Evolutionary conservation across 2,888 invertebrate species (phyloP), one percentile per base, ranked within the genome.

Genomic region (Noctua janthina): DNA sequence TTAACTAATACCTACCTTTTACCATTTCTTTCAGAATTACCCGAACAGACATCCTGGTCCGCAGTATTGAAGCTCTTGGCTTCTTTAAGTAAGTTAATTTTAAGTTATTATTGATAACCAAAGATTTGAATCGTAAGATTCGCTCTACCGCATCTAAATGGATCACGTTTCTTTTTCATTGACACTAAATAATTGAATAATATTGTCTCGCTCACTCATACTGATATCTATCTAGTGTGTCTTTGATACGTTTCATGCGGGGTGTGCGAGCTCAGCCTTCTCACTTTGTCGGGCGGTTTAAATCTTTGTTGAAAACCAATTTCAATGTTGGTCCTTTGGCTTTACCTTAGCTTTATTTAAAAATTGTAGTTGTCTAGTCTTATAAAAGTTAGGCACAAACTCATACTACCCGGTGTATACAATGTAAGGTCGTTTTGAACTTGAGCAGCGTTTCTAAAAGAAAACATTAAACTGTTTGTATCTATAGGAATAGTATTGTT

Each of bases 21-120:
- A 29, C 13, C 7, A 35, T 71, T 64, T 4, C n/a, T 86, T 86
- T 76, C 86, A 86, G 86, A 87, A 59, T 23, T 85, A 29, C 64
- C n/a, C 13, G 15, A 69, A 43, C 46, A 29, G 88, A 35, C 81
- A n/a, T 23, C 75, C 81, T 51, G 78, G 85, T 15, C 81, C 86
- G 11, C 67, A 87, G 46, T 85, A 86, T 10, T 85, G 85, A 86
- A 74, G 56, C 13, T 81, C 20, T 35, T 78, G 20, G 56, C 20
- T 15, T 73, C 7, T 8, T 73, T 81, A 73, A 15, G 87, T 87
- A 76, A 87, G 81, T 85, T 85, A 66, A 11, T 87, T 0, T 76
- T 84, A 86, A 85, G 72, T 76, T 73, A 46, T 46, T n/a, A 46
- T 46, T 17, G n/a, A 29, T 29, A 8, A 17, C 46, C n/a, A 68